Conservation (phyloP, 2,888 invertebrate genomes). For the Bombyx huttoni region DNA sequence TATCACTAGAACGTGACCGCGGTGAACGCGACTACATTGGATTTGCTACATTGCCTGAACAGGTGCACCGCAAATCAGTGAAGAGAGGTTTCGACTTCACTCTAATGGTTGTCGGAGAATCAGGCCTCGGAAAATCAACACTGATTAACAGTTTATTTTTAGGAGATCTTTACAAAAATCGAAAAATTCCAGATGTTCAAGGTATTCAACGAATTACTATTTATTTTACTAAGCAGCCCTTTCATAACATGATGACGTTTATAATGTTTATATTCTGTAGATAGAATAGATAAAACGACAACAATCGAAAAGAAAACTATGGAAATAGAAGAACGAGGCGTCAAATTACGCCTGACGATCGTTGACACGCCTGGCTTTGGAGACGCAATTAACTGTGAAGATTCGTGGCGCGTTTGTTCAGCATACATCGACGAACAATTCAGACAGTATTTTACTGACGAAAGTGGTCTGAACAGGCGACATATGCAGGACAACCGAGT, state of each 20-base stretch:
- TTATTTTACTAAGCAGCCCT: too few relatives aligned
- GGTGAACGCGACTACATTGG: conserved; percentile 90
- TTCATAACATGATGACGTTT: too few relatives aligned
- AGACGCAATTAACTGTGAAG: conserved; percentile 93
- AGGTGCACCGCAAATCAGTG: conserved; percentile 96
- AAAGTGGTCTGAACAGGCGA: conserved; percentile 94
- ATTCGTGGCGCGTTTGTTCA: conserved; percentile 93
- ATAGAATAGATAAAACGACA: conserved; percentile 79
- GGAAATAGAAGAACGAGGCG: conserved; percentile 96
- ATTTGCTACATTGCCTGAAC: conserved; percentile 95
- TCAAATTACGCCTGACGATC: conserved; percentile 89
- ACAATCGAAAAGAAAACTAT: conserved; percentile 85
- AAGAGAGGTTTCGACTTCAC: conserved; percentile 98
- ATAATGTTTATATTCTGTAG: conserved; percentile 17
- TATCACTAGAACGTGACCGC: conserved; percentile 52
- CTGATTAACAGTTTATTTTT: conserved; percentile 94
- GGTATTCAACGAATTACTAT: conserved; percentile 47
- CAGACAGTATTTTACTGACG: conserved; percentile 87
- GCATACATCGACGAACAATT: conserved; percentile 94
- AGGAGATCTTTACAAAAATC: conserved; percentile 91
- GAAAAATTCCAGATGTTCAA: conserved; percentile 80
- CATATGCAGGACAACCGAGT: conserved; percentile 97
- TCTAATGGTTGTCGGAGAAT: conserved; percentile 95
- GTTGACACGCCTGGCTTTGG: conserved; percentile 98
- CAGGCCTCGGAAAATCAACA: conserved; percentile 95